Evolutionary conservation across 2,797 vertebrate genomes (phyloP), one percentile per base, ranked within the genome.

Genomic region (Ciconia nigra): DNA sequence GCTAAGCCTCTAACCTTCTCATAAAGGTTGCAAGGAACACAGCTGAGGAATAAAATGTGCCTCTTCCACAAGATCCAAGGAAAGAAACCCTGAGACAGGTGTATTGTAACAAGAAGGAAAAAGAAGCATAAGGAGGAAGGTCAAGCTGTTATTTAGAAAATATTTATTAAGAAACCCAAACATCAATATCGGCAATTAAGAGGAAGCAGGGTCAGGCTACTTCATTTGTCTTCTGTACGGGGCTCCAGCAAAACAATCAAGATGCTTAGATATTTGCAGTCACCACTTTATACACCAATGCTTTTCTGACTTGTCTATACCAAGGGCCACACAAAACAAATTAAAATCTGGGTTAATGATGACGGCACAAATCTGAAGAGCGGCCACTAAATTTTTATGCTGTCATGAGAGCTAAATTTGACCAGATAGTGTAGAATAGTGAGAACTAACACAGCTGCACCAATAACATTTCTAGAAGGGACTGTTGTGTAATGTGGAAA

Each of bases 231-330:
- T 82, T 92, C 42, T 49, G 5, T 57, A 54, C 14, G 2, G 10
- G 26, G n/a, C 47, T 90, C 39, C 33, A 77, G 52, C 28, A 77
- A 79, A 85, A 70, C 31, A 31, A 44, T 20, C 39, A 21, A 44
- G 51, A 59, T 18, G 7, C 16, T 66, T 19, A 44, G 25, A 15
- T 24, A 44, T 47, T 28, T 67, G 49, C 5, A 29, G 25, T 41
- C 37, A 35, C 25, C 13, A 39, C 33, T 22, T 22, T 9, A 6
- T 15, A 29, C 19, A 31, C 22, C 0, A 0, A 16, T 15, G 33
- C 19, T 87, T n/a, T 67, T 79, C 49, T 55, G 62, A 79, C n/a
- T 74, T 71, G 28, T 33, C 42, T 47, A 12, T 10, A 25, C 21
- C 67, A 65, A 73, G 18, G n/a, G 37, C 7, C 24, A 47, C 46